phyloP scores from a whole-genome alignment of 2,888 invertebrate species.

The Pediacus dermestoides region DNA sequence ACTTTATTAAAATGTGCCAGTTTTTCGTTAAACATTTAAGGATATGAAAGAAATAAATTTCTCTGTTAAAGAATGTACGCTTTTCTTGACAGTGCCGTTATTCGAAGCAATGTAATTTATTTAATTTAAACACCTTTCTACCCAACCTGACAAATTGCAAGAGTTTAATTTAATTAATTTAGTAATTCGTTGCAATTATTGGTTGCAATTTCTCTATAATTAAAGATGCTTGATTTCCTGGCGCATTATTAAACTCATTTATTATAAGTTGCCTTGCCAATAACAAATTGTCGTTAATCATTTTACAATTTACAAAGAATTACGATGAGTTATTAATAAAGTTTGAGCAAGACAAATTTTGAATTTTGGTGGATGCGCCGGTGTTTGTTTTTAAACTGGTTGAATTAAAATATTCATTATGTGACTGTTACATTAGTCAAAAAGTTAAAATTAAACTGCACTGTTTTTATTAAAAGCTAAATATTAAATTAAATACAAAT shows the following conservation, averaged over 20 bases:
- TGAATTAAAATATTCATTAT: too few relatives aligned
- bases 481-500: too few relatives aligned
- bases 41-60: slow-evolving; percentile 10
- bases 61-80: slow-evolving; percentile 5
- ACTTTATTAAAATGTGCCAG: slow-evolving; percentile 2
- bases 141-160: slow-evolving; percentile 29
- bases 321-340: too few relatives aligned
- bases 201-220: slow-evolving; percentile 36
- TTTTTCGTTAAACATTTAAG: slow-evolving; percentile 4
- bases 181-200: slow-evolving; percentile 35
- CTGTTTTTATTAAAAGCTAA: too few relatives aligned
- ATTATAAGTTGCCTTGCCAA: too few relatives aligned
- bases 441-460: too few relatives aligned
- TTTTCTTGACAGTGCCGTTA: slow-evolving; percentile 7
- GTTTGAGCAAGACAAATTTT: too few relatives aligned
- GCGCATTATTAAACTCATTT: slow-evolving; percentile 7
- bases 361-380: too few relatives aligned
- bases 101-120: slow-evolving; percentile 5
- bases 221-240: slow-evolving; percentile 19
- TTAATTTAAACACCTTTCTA: slow-evolving; percentile 17
- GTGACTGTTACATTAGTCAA: too few relatives aligned
- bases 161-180: slow-evolving; percentile 33
- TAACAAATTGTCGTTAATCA: too few relatives aligned
- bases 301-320: too few relatives aligned
- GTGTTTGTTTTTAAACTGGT: too few relatives aligned